Conservation (phyloP, 2,888 invertebrate species). For the Yponomeuta plumbellus region DNA sequence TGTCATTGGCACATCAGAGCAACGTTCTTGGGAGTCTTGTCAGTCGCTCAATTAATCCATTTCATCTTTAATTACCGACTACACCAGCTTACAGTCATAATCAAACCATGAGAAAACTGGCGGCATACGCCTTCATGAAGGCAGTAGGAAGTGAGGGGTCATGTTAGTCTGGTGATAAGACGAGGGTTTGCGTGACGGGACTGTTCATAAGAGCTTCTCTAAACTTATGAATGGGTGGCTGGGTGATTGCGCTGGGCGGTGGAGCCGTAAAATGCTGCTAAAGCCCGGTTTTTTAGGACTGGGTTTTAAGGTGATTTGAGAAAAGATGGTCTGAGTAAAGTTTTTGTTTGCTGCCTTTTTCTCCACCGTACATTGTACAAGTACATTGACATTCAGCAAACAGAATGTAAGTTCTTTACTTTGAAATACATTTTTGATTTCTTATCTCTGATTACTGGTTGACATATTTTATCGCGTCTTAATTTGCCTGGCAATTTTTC, state of each 20-base stretch:
- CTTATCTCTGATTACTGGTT: too few relatives aligned
- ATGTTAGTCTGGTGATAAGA: constrained; percentile 14
- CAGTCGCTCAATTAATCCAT: not conserved
- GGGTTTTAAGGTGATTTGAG: too few relatives aligned
- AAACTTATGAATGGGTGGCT: constrained; percentile 24
- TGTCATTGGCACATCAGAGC: not conserved
- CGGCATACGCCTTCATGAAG: not conserved
- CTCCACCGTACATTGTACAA: too few relatives aligned
- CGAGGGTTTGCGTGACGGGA: constrained; percentile 15
- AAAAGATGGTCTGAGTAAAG: too few relatives aligned
- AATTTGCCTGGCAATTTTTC: too few relatives aligned
- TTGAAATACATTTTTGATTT: too few relatives aligned
- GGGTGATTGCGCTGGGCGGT: constrained; percentile 19
- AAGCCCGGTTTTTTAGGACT: too few relatives aligned
- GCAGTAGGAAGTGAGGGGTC: not conserved
- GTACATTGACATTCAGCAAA: too few relatives aligned
- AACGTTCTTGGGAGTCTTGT: not conserved
- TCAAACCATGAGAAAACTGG: not conserved
- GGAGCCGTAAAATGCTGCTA: constrained; percentile 24
- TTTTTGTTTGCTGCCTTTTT: too few relatives aligned
- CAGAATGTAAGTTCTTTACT: too few relatives aligned
- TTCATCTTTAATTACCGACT: not conserved
- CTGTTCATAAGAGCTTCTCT: constrained; percentile 21
- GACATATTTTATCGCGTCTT: too few relatives aligned
- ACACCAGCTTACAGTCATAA: not conserved